Evolutionary conservation across 2,888 invertebrate species (phyloP).

Genomic region (Sialis lutaria): DNA sequence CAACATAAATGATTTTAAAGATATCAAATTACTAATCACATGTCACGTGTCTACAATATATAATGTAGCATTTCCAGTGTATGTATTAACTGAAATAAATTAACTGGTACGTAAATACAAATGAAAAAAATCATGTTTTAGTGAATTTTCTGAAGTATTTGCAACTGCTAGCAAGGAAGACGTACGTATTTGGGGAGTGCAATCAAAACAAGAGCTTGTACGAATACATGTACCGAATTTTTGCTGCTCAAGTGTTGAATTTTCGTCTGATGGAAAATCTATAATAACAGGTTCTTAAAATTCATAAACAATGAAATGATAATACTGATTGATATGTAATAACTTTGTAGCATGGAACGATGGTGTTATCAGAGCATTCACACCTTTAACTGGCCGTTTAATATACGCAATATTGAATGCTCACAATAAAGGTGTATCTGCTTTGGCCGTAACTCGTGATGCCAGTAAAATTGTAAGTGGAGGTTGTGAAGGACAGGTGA

Average conservation of each 20-base stretch:
- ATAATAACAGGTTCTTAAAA: slow-evolving; percentile 47
- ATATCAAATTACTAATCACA: slow-evolving; percentile 53
- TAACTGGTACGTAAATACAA: background rate
- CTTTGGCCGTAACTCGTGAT: slow-evolving; percentile 54
- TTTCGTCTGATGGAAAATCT: slow-evolving; percentile 61
- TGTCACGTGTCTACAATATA: slow-evolving; percentile 70
- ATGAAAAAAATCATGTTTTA: slow-evolving; percentile 18
- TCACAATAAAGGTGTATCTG: slow-evolving; percentile 78
- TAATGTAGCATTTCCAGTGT: slow-evolving; percentile 58
- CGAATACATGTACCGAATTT: slow-evolving; percentile 79
- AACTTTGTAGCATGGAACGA: slow-evolving; percentile 52
- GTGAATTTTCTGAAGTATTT: slow-evolving; percentile 68
- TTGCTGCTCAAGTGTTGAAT: slow-evolving; percentile 59
- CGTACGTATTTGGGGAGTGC: slow-evolving; percentile 71
- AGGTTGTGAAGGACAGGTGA: slow-evolving; percentile 81
- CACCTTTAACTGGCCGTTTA: slow-evolving; percentile 62
- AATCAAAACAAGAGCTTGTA: slow-evolving; percentile 59
- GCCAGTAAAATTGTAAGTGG: slow-evolving; percentile 66
- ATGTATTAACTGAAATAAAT: background rate
- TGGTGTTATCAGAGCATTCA: slow-evolving; percentile 64
- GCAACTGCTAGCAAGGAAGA: slow-evolving; percentile 74
- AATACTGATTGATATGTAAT: background rate
- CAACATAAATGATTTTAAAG: slow-evolving; percentile 41
- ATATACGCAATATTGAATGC: slow-evolving; percentile 75
- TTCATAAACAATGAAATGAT: background rate